Evolutionary conservation across 2,888 invertebrate genomes (phyloP), one percentile per base, ranked within the genome.

Genomic region (Tinea trinotella): DNA sequence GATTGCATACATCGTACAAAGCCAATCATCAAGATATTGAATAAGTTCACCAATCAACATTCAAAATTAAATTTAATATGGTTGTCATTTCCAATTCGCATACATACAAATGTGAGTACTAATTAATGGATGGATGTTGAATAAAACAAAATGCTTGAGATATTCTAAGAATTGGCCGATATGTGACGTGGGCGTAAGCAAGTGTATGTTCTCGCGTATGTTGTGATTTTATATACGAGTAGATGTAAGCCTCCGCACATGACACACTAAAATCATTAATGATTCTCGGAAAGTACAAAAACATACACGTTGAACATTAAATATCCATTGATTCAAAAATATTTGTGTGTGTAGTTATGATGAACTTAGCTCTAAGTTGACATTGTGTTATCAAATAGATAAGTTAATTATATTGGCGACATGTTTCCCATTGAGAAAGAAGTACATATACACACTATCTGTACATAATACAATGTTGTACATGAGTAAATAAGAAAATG

Each of bases 291-390:
- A n/a, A n/a, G n/a, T n/a, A n/a, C n/a, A n/a, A n/a, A n/a, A 4
- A 30, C 7, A 30, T 30, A 30, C 30, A 10, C 30, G 7, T 10
- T 30, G 3, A 30, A 30, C 30, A 30, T 4, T 30, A 30, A 30
- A 30, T 30, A 30, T 30, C n/a, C 2, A 30, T 30, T 30, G 30
- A 30, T 30, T 30, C 30, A 7, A 30, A 30, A 30, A 30, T 30
- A 30, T 30, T 30, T 30, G 30, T 30, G n/a, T 30, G n/a, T 2
- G 6, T 12, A 40, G n/a, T 13, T 40, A 40, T 15, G 40, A 15
- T 40, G 40, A 40, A 40, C 40, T 40, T 30, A 30, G 30, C 30
- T 30, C 13, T 40, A 15, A 40, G 40, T 40, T 40, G 40, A 40
- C 40, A 40, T 15, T 12, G 40, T 40, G 40, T 40, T 40, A 40